phyloP scores from a whole-genome alignment of 2,113 vertebrate genomes.

The Cygnus buccinator region DNA sequence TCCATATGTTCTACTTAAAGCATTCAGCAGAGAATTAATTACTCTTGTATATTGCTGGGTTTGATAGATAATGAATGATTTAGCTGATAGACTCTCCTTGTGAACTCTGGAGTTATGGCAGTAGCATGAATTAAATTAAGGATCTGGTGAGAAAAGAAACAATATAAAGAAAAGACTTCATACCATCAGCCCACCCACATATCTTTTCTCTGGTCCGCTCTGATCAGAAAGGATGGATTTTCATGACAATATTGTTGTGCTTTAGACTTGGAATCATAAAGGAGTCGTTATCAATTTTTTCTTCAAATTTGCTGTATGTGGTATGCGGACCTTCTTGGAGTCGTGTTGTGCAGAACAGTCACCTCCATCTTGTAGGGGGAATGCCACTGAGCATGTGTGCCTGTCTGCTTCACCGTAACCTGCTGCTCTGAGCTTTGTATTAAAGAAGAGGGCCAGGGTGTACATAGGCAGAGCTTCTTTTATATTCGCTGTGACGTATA shows the following conservation, averaged over 20 bases:
- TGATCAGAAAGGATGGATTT: neutral
- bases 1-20: neutral
- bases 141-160: neutral
- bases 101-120: neutral
- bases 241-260: neutral
- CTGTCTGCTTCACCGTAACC: neutral
- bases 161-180: neutral
- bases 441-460: neutral
- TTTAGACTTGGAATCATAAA: neutral
- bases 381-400: neutral
- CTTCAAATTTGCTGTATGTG: neutral
- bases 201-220: neutral
- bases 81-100: neutral
- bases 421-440: neutral
- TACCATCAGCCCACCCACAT: neutral
- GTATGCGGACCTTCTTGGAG: neutral
- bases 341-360: neutral
- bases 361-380: neutral
- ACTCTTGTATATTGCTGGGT: neutral
- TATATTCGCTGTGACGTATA: neutral
- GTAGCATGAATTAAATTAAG: neutral
- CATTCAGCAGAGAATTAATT: neutral
- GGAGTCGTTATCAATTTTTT: neutral
- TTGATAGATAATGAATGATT: constrained; percentile 3
- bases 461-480: neutral